Evolutionary conservation across 2,113 vertebrate species (phyloP).

Genomic region (Bufo gargarizans): DNA sequence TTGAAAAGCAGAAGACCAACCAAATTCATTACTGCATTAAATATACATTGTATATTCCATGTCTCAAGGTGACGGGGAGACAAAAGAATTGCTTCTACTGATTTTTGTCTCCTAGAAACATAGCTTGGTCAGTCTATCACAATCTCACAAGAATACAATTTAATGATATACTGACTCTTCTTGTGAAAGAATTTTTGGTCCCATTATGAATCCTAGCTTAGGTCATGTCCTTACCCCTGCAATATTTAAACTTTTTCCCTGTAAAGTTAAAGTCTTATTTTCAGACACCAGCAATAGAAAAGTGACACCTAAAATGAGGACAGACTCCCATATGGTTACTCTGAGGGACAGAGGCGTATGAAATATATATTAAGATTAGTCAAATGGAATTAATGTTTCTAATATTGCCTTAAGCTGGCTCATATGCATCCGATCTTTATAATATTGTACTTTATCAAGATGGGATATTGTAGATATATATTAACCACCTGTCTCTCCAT

Average conservation of each 20-base stretch:
- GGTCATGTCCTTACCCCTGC: background rate
- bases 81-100: background rate
- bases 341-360: constrained; percentile 57
- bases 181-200: background rate
- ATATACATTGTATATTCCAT: background rate
- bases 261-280: constrained; percentile 44
- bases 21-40: background rate
- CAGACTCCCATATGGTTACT: constrained; percentile 41
- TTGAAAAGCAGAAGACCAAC: background rate
- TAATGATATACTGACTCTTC: background rate
- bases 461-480: constrained; percentile 68
- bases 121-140: background rate
- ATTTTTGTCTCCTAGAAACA: background rate
- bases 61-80: background rate
- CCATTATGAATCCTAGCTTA: background rate
- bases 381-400: constrained; percentile 71
- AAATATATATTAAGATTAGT: constrained; percentile 70
- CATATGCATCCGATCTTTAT: constrained; percentile 65
- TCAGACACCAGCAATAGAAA: constrained; percentile 3
- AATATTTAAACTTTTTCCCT: constrained; percentile 43
- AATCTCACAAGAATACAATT: background rate
- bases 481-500: constrained; percentile 68
- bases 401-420: constrained; percentile 66
- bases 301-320: constrained; percentile 46
- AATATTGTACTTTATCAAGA: constrained; percentile 65